Percentiles rank a stretch among this genome's conserved stretches.
Conservation (phyloP, 1,140 invertebrate species). For the Ectropis grisescens region DNA sequence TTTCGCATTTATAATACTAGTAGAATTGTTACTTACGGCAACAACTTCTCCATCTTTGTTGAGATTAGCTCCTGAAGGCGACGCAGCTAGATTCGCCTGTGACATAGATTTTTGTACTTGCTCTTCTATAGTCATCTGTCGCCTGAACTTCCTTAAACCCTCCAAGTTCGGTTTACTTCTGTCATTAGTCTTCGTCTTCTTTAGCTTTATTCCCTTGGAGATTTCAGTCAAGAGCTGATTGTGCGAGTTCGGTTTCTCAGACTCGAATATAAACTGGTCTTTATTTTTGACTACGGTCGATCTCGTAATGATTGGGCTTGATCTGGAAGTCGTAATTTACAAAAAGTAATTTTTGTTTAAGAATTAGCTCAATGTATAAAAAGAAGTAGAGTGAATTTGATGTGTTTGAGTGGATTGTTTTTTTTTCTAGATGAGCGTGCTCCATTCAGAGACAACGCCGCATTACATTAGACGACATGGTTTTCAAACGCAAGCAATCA, state of each 20-base stretch:
- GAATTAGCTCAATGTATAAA: too few species aligned
- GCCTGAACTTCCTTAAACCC: conserved; percentile 87
- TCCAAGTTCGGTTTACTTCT: conserved; percentile 86
- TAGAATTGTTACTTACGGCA: too few species aligned
- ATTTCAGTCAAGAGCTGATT: conserved; percentile 89
- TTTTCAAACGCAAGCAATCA: too few species aligned
- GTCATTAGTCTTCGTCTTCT: conserved; percentile 85
- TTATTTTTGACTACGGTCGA: conserved; percentile 77
- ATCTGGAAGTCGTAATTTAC: conserved; percentile 45
- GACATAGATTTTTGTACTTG: conserved; percentile 85
- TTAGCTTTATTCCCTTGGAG: conserved; percentile 81
- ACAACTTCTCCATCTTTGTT: too few species aligned
- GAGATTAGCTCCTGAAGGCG: conserved; percentile 48
- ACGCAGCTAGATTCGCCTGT: conserved; percentile 72
- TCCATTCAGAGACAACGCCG: too few species aligned
- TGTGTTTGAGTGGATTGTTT: too few species aligned
- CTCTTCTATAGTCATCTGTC: conserved; percentile 91
- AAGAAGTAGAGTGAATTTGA: too few species aligned
- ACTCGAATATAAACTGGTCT: conserved; percentile 89
- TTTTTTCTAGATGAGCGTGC: too few species aligned
- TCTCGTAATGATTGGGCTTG: conserved; percentile 72
- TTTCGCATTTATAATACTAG: too few species aligned
- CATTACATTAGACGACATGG: too few species aligned
- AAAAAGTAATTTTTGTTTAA: conserved; percentile 8
- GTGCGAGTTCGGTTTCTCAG: conserved; percentile 85